Percentiles rank a stretch among this genome's conserved stretches.
Conservation (phyloP, 2,797 vertebrate genomes). For the Pseudochirops cupreus region DNA sequence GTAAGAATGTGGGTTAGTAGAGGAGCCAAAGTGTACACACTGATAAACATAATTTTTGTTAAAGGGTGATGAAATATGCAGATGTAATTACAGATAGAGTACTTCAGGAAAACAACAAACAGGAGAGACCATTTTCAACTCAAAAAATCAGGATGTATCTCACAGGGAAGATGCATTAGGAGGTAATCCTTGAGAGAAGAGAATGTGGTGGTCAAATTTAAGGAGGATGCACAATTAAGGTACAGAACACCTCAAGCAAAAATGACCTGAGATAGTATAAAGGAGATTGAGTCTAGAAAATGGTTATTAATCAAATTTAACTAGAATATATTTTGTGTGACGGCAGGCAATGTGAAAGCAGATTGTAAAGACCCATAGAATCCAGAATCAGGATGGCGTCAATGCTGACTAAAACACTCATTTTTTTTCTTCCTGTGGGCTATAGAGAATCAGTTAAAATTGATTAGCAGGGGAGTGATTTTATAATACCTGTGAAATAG, state of each 20-base stretch:
- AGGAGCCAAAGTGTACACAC: too few species aligned
- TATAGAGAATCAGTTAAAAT: too few species aligned
- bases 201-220: neutral
- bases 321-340: neutral
- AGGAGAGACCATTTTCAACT: too few species aligned
- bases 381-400: neutral
- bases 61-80: too few species aligned
- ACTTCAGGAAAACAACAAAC: too few species aligned
- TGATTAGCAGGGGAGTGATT: too few species aligned
- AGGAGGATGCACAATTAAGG: neutral
- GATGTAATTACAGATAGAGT: too few species aligned
- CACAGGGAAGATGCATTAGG: too few species aligned
- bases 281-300: neutral
- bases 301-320: neutral
- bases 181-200: neutral
- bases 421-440: neutral
- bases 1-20: too few species aligned
- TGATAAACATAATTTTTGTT: too few species aligned
- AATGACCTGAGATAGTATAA: neutral
- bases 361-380: neutral
- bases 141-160: too few species aligned
- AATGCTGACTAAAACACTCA: neutral
- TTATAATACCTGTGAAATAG: neutral
- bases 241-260: neutral
- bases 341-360: neutral